phyloP scores from a whole-genome alignment of 2,888 invertebrate genomes.

The Tetragonula carbonaria region DNA sequence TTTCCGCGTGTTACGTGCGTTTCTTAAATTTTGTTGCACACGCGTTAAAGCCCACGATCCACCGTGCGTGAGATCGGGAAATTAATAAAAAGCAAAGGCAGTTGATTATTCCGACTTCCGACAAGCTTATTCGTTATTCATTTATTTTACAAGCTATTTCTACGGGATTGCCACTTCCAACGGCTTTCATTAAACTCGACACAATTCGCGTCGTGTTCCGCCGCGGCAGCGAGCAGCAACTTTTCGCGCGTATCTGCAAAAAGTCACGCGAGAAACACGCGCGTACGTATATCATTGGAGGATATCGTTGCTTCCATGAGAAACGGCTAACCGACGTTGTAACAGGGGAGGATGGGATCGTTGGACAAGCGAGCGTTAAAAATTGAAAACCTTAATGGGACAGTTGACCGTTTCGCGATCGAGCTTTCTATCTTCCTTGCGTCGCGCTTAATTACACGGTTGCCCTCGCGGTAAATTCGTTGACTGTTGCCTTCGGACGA shows the following conservation, averaged over 20 bases:
- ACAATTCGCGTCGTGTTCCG: slow-evolving; percentile 2
- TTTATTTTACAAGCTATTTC: neutral
- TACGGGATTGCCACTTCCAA: neutral
- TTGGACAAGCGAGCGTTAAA: neutral
- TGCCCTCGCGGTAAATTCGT: slow-evolving; percentile 11
- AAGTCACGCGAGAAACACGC: neutral
- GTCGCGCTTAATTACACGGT: slow-evolving; percentile 45
- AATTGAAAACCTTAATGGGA: neutral
- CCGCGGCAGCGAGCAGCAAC: neutral
- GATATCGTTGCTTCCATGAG: neutral
- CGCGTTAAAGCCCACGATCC: too few species aligned
- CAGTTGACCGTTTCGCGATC: neutral
- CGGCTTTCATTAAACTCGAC: neutral
- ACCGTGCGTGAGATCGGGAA: too few species aligned
- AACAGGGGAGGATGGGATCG: neutral
- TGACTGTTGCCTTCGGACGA: neutral
- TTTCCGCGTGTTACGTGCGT: too few species aligned
- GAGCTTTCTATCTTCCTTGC: neutral
- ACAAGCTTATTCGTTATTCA: neutral
- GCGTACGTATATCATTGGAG: neutral
- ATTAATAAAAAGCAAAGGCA: neutral
- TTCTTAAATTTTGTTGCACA: too few species aligned
- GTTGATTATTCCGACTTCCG: neutral
- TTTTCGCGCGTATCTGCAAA: neutral
- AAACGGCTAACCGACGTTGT: slow-evolving; percentile 4